A percentile compares a stretch with the other conserved stretches of the same genome.
Evolutionary conservation across 2,113 vertebrate species (phyloP).

Genomic region (Haliaeetus leucogaster): DNA sequence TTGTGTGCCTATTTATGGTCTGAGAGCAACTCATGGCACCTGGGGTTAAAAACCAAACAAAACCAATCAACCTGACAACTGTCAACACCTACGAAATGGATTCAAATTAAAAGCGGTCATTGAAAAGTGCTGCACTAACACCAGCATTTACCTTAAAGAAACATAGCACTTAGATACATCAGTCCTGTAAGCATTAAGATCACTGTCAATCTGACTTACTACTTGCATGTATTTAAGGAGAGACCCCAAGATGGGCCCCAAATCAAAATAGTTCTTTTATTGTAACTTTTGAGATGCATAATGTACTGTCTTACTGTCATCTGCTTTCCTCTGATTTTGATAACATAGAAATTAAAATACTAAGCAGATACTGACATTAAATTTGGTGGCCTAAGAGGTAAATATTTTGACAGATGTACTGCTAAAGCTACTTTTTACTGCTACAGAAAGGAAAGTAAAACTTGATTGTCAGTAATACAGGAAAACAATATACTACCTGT

Average conservation of each 20-base stretch:
- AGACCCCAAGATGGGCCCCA: background rate
- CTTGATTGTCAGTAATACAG: background rate
- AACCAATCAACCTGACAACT: background rate
- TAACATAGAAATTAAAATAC: background rate
- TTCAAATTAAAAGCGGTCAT: background rate
- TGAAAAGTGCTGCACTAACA: background rate
- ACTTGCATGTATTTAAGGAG: background rate
- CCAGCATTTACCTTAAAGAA: background rate
- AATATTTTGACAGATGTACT: slow-evolving; percentile 20
- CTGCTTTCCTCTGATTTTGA: background rate
- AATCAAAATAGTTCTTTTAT: background rate
- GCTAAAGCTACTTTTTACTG: background rate
- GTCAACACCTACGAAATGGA: background rate
- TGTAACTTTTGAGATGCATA: background rate
- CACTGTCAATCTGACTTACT: background rate
- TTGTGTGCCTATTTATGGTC: background rate
- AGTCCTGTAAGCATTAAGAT: background rate
- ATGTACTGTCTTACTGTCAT: background rate
- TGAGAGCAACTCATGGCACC: background rate
- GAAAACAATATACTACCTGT: background rate
- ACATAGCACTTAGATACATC: background rate
- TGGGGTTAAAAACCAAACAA: background rate
- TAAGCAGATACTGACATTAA: background rate
- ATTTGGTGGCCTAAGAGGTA: background rate
- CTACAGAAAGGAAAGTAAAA: background rate